phyloP scores from a whole-genome alignment of 2,888 invertebrate genomes.

The Aspidiotus destructor region DNA sequence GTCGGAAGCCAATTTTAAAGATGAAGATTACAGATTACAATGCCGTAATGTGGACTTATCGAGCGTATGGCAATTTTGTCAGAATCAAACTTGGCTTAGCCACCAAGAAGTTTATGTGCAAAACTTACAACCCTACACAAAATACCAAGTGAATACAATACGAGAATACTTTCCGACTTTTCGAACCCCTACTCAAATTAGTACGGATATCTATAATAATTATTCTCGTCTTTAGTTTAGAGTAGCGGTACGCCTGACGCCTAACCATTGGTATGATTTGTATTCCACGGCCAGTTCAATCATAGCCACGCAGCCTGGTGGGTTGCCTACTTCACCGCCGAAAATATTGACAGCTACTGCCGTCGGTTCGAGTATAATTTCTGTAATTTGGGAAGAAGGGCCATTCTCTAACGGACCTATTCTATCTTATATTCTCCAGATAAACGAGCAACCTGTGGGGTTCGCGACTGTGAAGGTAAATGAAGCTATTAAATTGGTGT shows the following conservation, averaged over 20 bases:
- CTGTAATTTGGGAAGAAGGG: slow-evolving; percentile 81
- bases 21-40: slow-evolving; percentile 54
- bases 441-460: slow-evolving; percentile 52
- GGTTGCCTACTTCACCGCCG: slow-evolving; percentile 62
- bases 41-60: slow-evolving; percentile 62
- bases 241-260: slow-evolving; percentile 67
- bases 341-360: slow-evolving; percentile 64
- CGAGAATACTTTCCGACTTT: slow-evolving; percentile 8
- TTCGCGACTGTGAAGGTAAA: slow-evolving; percentile 57
- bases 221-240: slow-evolving; percentile 57
- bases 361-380: slow-evolving; percentile 70
- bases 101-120: slow-evolving; percentile 58
- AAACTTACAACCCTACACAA: slow-evolving; percentile 74
- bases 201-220: background rate
- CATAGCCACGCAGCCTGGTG: slow-evolving; percentile 63
- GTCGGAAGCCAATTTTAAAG: slow-evolving; percentile 44
- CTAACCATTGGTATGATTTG: slow-evolving; percentile 57
- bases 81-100: slow-evolving; percentile 57
- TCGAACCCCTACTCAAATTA: too few relatives aligned
- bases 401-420: slow-evolving; percentile 79
- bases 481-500: background rate
- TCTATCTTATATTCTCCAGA: slow-evolving; percentile 69
- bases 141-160: slow-evolving; percentile 62
- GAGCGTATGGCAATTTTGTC: slow-evolving; percentile 72
- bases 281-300: slow-evolving; percentile 62